Evolutionary conservation across 2,888 invertebrate genomes (phyloP).

Genomic region (Ecdyonurus torrentis): DNA sequence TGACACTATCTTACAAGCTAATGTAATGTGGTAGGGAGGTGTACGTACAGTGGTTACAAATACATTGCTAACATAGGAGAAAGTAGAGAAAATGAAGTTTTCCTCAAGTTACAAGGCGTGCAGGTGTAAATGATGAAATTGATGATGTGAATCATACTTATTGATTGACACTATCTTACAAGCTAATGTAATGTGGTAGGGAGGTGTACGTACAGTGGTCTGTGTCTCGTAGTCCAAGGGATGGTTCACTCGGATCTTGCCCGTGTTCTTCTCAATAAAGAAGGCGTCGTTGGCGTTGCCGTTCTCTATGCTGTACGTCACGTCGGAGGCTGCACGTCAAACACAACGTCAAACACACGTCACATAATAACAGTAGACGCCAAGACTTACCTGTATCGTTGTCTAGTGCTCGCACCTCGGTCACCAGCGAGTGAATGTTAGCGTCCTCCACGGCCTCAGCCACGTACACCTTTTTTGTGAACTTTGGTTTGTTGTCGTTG

Average conservation of each 20-base stretch:
- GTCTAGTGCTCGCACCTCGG: constrained; percentile 76
- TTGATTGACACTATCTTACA: too few relatives aligned
- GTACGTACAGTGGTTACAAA: neutral
- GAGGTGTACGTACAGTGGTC: too few relatives aligned
- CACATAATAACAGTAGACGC: constrained; percentile 3
- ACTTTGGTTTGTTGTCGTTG: constrained; percentile 88
- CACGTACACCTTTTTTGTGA: constrained; percentile 55
- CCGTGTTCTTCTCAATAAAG: constrained; percentile 66
- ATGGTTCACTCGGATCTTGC: constrained; percentile 64
- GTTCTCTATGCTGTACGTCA: constrained; percentile 70
- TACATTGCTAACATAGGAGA: too few relatives aligned
- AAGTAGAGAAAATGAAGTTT: too few relatives aligned
- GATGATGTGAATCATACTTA: too few relatives aligned
- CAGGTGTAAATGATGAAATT: too few relatives aligned
- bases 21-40: too few relatives aligned
- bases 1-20: too few relatives aligned
- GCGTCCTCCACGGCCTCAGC: constrained; percentile 70
- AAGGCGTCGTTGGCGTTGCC: constrained; percentile 81
- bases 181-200: too few relatives aligned
- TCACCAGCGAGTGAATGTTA: constrained; percentile 64
- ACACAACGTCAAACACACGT: constrained; percentile 1
- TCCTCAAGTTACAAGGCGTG: too few relatives aligned
- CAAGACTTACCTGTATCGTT: constrained; percentile 49
- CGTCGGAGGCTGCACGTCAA: constrained; percentile 45
- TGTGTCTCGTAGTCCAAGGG: constrained; percentile 68